Evolutionary conservation across 1,140 invertebrate genomes (phyloP), one percentile per base, ranked within the genome.

Genomic region (Cydia pomonella): DNA sequence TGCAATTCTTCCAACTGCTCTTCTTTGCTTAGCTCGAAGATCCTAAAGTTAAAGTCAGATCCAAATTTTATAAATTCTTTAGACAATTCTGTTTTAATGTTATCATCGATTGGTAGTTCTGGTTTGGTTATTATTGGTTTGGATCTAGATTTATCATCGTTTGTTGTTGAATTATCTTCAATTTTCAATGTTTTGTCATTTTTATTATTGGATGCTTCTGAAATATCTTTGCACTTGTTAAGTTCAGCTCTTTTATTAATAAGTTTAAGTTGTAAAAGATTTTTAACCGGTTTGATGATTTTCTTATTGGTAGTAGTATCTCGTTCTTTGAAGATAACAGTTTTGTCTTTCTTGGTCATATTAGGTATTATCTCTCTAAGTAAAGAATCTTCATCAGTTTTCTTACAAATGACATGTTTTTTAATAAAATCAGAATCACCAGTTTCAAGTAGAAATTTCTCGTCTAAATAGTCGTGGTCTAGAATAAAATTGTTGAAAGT

Each of bases 401-500:
- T 69, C 29, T 69, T 69, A 12, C 33, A 69, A n/a, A 69, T 33
- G 5, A 69, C 18, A 13, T 69, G 64, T 69, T 69, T 69, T 69
- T 41, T 69, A 29, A 41, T n/a, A 21, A 33, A 33, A 18, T 69
- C 64, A 16, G n/a, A 7, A 33, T 69, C 64, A 5, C 29, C 33
- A 21, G 29, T 69, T 21, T 69, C 64, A 33, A 69, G 2, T 7
- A 69, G 33, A 13, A 69, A 69, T 69, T 69, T 69, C 29, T 69
- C 64, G 3, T 69, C 64, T 0, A 69, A 69, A 69, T 69, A 38
- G 16, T 69, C 64, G n/a, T 69, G 64, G n/a, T 69, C 64, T 38
- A 69, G 18, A 7, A 69, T 69, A 23, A 69, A 69, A 18, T 69
- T 69, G n/a, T 69, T 69, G 29, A 69, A 69, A n/a, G 64, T 38